These are phyloP conservation scores for Drosophila sp. DNA, from an alignment of 1,140 invertebrate species.

Conservation along the genomic window DNA sequence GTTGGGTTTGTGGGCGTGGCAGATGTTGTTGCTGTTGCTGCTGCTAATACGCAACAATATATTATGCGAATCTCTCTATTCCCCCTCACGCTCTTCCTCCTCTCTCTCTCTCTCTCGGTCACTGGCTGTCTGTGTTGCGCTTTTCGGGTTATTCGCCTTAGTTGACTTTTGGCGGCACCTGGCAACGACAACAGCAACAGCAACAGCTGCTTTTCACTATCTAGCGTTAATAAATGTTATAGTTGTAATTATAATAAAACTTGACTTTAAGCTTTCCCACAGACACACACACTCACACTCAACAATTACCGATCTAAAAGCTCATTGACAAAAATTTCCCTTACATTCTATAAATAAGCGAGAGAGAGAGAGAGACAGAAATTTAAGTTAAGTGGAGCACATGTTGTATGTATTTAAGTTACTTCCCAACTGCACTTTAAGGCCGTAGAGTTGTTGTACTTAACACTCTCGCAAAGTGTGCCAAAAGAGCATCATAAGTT, in stretches of 20 bases:
- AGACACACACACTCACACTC: constrained; percentile 18
- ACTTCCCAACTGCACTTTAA: constrained; percentile 14
- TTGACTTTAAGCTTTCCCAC: constrained; percentile 65
- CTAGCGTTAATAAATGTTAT: constrained; percentile 81
- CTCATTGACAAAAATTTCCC: constrained; percentile 35
- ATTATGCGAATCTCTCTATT: constrained; percentile 62
- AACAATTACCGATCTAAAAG: constrained; percentile 44
- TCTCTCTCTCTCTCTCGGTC: not conserved
- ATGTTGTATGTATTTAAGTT: constrained; percentile 41
- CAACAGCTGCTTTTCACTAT: constrained; percentile 59
- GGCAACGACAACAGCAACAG: constrained; percentile 37
- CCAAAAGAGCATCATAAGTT: constrained; percentile 24
- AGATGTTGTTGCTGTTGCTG: constrained; percentile 33
- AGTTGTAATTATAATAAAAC: constrained; percentile 83
- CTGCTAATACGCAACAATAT: constrained; percentile 80
- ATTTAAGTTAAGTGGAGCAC: not conserved
- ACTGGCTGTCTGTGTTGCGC: constrained; percentile 3
- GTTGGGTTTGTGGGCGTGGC: constrained; percentile 55
- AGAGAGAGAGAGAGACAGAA: not conserved
- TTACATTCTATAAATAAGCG: constrained; percentile 2
- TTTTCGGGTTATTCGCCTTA: constrained; percentile 24
- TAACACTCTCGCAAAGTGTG: constrained; percentile 14
- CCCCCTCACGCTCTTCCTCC: not conserved
- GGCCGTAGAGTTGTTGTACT: not conserved
- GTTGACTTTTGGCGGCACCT: constrained; percentile 74